A percentile compares a stretch with the other conserved stretches of the same genome.
Evolutionary conservation across 2,113 vertebrate genomes (phyloP).

Genomic region (Thomomys bottae): DNA sequence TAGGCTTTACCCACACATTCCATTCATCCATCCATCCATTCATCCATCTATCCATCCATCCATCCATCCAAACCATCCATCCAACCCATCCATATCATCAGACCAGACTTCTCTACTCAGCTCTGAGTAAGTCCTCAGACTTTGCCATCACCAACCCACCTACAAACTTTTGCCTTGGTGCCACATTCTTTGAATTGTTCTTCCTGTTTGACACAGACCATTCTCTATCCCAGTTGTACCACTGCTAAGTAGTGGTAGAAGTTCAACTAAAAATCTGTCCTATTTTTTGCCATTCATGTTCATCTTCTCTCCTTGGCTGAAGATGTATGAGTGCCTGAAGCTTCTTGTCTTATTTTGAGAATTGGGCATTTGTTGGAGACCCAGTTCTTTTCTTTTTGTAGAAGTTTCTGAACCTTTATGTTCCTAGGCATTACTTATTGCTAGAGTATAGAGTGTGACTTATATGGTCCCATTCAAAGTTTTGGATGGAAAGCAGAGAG

Average conservation of each 20-base stretch:
- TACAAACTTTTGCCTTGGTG: too few relatives aligned
- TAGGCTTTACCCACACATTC: too few relatives aligned
- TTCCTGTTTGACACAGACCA: not conserved
- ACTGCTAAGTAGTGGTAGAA: not conserved
- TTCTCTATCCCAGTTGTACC: not conserved
- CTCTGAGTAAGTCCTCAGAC: accelerated
- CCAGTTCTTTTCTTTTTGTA: not conserved
- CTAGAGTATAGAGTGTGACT: not conserved
- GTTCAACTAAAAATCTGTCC: not conserved
- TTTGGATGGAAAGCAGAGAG: too few relatives aligned
- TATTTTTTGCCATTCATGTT: too few relatives aligned
- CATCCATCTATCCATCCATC: too few relatives aligned
- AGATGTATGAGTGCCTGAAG: not conserved
- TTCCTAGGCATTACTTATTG: not conserved
- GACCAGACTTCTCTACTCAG: not conserved
- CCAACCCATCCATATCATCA: too few relatives aligned
- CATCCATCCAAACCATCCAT: too few relatives aligned
- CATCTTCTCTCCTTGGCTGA: too few relatives aligned
- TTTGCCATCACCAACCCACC: not conserved
- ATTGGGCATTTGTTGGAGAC: not conserved
- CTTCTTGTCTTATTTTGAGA: not conserved
- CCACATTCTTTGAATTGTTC: not conserved
- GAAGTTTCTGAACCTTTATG: not conserved
- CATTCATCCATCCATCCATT: too few relatives aligned
- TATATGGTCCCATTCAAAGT: not conserved